Base-by-base conservation (phyloP, 2,888 invertebrate genomes). In the Teleogryllus oceanicus region DNA sequence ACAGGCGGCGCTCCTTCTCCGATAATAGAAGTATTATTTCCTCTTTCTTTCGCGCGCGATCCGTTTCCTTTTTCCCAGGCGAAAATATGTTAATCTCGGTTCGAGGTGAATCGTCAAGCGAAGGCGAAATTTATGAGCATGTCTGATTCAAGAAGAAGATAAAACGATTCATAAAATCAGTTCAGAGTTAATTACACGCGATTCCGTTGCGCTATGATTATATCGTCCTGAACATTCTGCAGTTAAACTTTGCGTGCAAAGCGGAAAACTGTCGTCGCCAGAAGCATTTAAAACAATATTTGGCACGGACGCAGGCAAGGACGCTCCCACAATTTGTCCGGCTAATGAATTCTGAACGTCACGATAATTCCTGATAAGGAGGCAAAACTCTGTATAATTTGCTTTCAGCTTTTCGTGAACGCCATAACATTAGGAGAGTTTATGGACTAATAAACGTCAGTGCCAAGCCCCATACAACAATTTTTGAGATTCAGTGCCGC, bases 141-240 rank as follows among this genome's bases (percentile, higher is more conserved):
- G 37, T 8, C 37, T 8, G 37, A 37, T 37, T 37, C 37, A 62
- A n/a, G 62, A 62, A n/a, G 62, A 62, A 18, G 13, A 62, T 18
- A 62, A 62, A 62, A n/a, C n/a, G n/a, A 62, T 62, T 62, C 62
- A 62, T n/a, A 62, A n/a, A 62, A 62, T 62, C n/a, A n/a, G n/a
- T 18, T 13, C 13, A n/a, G 62, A 62, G 62, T 62, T 62, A 62
- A 62, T 62, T 18, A 62, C n/a, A n/a, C 62, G n/a, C 37, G 37
- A 37, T 37, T 37, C 37, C 37, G 37, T 62, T 13, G 62, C n/a
- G 62, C 62, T n/a, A 62, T 62, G n/a, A 62, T 62, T 18, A 62
- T 62, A 62, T 62, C 62, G 62, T 37, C 37, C 37, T 37, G 37
- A 37, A 37, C 37, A 37, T 37, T 37, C 37, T 37, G 37, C 62